phyloP scores from a whole-genome alignment of 1,140 invertebrate genomes.

The Chionoecetes opilio region DNA sequence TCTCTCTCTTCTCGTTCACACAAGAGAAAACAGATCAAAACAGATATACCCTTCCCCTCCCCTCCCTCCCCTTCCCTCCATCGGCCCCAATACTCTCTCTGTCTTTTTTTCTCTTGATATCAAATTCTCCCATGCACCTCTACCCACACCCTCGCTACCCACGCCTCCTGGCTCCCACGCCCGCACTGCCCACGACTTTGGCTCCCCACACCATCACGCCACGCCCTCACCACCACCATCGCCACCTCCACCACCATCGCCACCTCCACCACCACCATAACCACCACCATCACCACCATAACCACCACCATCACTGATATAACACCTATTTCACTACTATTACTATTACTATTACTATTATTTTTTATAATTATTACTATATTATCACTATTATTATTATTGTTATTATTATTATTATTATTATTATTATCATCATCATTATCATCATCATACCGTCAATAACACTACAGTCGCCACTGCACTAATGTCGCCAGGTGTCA shows the following conservation, averaged over 20 bases:
- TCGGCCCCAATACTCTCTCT: no score
- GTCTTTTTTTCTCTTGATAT: neutral
- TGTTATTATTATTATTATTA: neutral
- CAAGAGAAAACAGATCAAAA: no score
- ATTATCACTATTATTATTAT: no score
- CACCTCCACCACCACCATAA: neutral
- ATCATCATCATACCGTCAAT: neutral
- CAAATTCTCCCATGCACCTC: slow-evolving; percentile 16
- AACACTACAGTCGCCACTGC: no score
- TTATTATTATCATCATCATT: neutral
- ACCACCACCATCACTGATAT: neutral
- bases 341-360: no score
- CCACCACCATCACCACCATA: slow-evolving; percentile 14
- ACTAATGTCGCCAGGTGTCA: no score
- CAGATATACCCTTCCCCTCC: no score
- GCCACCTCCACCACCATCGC: neutral
- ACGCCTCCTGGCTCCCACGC: neutral
- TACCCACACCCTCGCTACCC: neutral
- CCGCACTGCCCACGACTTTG: neutral
- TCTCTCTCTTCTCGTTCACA: no score
- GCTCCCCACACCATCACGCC: neutral
- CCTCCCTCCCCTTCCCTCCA: no score
- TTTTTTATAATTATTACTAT: no score
- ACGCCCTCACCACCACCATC: neutral
- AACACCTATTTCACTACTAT: neutral